These are phyloP conservation scores for Sialia sialis DNA, from an alignment of 2,113 vertebrate genomes.

Conservation along the genomic window DNA sequence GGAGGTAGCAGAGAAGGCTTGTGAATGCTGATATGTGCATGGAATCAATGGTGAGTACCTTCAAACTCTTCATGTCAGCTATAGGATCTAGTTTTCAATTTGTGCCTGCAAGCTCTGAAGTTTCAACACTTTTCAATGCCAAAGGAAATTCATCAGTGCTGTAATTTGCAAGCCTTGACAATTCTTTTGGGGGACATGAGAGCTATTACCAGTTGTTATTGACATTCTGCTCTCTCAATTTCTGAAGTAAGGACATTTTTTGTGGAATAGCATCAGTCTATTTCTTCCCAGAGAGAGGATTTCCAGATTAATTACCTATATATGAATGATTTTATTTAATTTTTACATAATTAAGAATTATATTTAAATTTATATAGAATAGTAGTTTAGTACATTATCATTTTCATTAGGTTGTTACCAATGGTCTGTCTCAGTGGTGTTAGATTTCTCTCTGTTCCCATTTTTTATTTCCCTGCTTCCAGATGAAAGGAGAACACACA, in stretches of 20 bases:
- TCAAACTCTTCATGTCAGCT: slow-evolving; percentile 42
- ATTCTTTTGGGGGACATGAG: slow-evolving; percentile 9
- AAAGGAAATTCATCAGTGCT: slow-evolving; percentile 46
- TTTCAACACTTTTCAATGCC: slow-evolving; percentile 43
- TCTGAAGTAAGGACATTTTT: slow-evolving; percentile 54
- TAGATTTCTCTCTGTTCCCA: background rate
- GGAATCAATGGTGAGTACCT: slow-evolving; percentile 39
- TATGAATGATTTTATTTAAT: slow-evolving; percentile 48
- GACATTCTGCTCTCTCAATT: slow-evolving; percentile 55
- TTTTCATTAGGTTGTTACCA: background rate
- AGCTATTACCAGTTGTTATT: slow-evolving; percentile 52
- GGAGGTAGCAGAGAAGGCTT: slow-evolving; percentile 57
- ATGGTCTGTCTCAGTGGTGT: background rate
- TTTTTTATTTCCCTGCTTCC: background rate
- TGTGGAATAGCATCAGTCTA: slow-evolving; percentile 39
- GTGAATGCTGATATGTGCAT: slow-evolving; percentile 58
- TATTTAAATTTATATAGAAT: background rate
- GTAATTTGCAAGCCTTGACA: slow-evolving; percentile 49
- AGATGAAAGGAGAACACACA: background rate
- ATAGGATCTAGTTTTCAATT: slow-evolving; percentile 28
- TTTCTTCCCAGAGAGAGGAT: slow-evolving; percentile 62
- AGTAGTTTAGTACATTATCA: background rate
- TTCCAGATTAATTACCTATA: slow-evolving; percentile 42
- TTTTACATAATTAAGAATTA: background rate
- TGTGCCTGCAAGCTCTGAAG: slow-evolving; percentile 51